These are phyloP conservation scores for Poeciliopsis occidentalis DNA, from an alignment of 2,113 vertebrate species.

Conservation along the genomic window DNA sequence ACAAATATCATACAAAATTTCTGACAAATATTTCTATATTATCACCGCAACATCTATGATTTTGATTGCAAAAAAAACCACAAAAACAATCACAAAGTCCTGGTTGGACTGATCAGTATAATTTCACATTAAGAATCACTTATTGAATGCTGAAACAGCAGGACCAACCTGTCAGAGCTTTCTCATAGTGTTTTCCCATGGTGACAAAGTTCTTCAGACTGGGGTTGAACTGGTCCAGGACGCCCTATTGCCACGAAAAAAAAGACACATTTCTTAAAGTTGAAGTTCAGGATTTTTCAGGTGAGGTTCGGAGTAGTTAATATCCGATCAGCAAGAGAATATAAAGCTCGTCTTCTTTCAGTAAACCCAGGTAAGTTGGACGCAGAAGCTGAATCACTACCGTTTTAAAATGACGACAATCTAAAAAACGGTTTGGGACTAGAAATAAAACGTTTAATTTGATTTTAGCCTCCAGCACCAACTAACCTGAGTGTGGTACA, in stretches of 20 bases:
- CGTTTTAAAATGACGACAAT: neutral
- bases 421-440: neutral
- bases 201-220: conserved; percentile 88
- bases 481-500: neutral
- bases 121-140: too few species aligned
- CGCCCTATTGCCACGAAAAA: conserved; percentile 69
- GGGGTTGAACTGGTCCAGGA: conserved; percentile 88
- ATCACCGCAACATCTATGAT: too few species aligned
- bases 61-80: too few species aligned
- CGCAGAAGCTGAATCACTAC: too few species aligned
- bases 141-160: too few species aligned
- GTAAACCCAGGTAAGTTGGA: neutral
- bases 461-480: neutral
- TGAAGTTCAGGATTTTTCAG: neutral
- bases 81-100: too few species aligned
- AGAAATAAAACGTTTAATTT: neutral
- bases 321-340: neutral
- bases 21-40: too few species aligned
- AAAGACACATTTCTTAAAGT: neutral
- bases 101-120: too few species aligned
- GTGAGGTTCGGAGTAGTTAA: neutral
- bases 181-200: conserved; percentile 88
- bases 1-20: too few species aligned
- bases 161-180: conserved; percentile 83
- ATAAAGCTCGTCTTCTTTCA: neutral